Evolutionary conservation across 2,797 vertebrate species (phyloP).

Genomic region (Fringilla coelebs): DNA sequence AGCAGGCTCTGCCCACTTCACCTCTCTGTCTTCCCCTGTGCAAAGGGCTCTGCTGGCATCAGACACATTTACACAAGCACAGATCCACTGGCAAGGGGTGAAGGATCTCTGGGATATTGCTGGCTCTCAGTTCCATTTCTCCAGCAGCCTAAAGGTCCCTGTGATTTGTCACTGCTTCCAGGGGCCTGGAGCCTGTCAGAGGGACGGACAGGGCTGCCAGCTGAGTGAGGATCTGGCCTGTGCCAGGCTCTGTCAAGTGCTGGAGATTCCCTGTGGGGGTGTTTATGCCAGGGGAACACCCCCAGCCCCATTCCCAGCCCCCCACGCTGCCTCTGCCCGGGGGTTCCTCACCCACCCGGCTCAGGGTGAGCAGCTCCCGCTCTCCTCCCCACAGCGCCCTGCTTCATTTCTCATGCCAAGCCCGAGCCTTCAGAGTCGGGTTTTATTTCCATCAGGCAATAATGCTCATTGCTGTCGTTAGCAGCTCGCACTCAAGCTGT

Average conservation of each 20-base stretch:
- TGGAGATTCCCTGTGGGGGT: background rate
- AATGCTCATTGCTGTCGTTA: constrained; percentile 65
- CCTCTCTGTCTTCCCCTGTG: background rate
- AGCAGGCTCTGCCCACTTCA: background rate
- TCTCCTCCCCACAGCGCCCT: background rate
- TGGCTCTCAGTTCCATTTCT: background rate
- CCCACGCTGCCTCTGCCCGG: background rate
- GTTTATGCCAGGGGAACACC: background rate
- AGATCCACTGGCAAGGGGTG: background rate
- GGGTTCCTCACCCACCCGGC: background rate
- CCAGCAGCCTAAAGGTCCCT: background rate
- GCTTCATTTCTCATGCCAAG: constrained; percentile 42
- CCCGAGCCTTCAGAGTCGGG: background rate
- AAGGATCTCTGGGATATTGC: background rate
- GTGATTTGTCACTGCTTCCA: background rate
- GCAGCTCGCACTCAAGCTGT: constrained; percentile 65
- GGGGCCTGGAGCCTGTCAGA: background rate
- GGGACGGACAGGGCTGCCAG: background rate
- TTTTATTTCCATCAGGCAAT: constrained; percentile 65
- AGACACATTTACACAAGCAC: background rate
- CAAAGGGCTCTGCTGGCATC: background rate
- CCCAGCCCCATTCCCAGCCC: background rate
- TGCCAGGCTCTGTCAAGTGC: background rate
- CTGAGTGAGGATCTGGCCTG: background rate
- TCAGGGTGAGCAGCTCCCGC: background rate